Conservation (phyloP, 2,113 vertebrate genomes). For the Psettodes erumei region DNA sequence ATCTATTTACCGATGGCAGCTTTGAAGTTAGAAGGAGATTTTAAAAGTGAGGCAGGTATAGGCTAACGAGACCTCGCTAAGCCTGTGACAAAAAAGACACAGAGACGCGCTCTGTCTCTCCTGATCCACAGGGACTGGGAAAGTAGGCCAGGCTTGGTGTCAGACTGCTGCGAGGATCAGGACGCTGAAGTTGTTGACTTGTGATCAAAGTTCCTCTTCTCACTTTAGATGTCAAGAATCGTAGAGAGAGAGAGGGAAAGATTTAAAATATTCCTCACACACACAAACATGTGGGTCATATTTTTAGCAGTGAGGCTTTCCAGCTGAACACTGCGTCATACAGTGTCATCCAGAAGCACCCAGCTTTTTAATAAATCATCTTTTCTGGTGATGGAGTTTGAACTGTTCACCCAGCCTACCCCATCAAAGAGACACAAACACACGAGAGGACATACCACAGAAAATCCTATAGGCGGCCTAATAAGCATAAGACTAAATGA, state of each 20-base stretch:
- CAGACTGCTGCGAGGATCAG: slow-evolving; percentile 72
- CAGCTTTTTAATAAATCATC: slow-evolving; percentile 29
- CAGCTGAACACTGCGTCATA: slow-evolving; percentile 45
- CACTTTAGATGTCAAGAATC: slow-evolving; percentile 60
- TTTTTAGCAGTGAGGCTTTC: slow-evolving; percentile 58
- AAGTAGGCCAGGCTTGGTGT: slow-evolving; percentile 76
- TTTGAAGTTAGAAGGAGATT: slow-evolving; percentile 70
- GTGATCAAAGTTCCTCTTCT: slow-evolving; percentile 68
- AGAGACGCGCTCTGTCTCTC: slow-evolving; percentile 50
- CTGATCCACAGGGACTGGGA: slow-evolving; percentile 65
- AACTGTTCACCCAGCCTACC: slow-evolving; percentile 31
- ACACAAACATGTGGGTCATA: slow-evolving; percentile 44
- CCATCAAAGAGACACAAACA: slow-evolving; percentile 26
- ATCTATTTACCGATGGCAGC: slow-evolving; percentile 52
- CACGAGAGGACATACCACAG: slow-evolving; percentile 3
- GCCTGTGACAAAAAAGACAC: slow-evolving; percentile 66
- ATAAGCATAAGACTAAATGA: slow-evolving; percentile 18
- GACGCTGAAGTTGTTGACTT: slow-evolving; percentile 65
- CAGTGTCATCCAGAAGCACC: slow-evolving; percentile 23
- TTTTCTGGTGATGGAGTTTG: slow-evolving; percentile 27
- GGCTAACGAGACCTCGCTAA: slow-evolving; percentile 55
- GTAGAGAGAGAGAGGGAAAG: slow-evolving; percentile 29
- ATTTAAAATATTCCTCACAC: slow-evolving; percentile 47
- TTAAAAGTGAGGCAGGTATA: slow-evolving; percentile 63
- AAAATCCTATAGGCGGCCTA: slow-evolving; percentile 17